Base-by-base conservation (phyloP, 2,888 invertebrate species). In the Proisotoma minuta region DNA sequence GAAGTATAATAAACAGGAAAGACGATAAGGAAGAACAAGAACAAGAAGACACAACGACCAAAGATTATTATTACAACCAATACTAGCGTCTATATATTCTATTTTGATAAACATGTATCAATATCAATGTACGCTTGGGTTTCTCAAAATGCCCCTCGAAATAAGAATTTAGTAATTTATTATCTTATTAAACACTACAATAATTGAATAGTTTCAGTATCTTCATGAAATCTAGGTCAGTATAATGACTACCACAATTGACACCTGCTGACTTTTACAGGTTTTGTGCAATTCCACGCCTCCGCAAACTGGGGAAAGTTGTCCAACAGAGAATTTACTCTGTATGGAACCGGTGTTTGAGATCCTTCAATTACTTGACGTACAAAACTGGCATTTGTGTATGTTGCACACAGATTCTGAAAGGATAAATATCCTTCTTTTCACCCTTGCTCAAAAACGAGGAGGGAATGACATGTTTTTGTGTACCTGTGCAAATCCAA, bases 281-380 rank as follows among this genome's bases (percentile, higher is more conserved):
- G 58, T 24, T 51, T 18, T 12, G 60, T 47, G 26, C 70, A 70
- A 1, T 60, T 57, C 66, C 66, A 70, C 0, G 65, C 63, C 27
- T 57, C 29, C 5, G 48, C 43, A 60, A 70, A 70, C 23, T 68
- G 68, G 1, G 53, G 51, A 10, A 65, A 68, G 39, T 64, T 63
- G n/a, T 61, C 34, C 3, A 68, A 22, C 2, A 57, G 59, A 10
- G 60, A 60, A 56, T 58, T 54, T 0, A 60, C 66, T 15, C 62
- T 47, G 26, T 61, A 64, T 52, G 61, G 59, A 4, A 56, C 20
- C 0, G 66, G 66, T 2, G 48, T 51, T 43, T 57, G 57, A 10
- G 1, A 1, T 5, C 26, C 57, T 3, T 20, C 15, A 12, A 20
- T 26, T 2, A 58, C 28, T 26, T 57, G 43, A 34, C 27, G 27